These are phyloP conservation scores for Gymnothorax reevesii DNA, from an alignment of 2,797 vertebrate genomes.

Conservation along the genomic window DNA sequence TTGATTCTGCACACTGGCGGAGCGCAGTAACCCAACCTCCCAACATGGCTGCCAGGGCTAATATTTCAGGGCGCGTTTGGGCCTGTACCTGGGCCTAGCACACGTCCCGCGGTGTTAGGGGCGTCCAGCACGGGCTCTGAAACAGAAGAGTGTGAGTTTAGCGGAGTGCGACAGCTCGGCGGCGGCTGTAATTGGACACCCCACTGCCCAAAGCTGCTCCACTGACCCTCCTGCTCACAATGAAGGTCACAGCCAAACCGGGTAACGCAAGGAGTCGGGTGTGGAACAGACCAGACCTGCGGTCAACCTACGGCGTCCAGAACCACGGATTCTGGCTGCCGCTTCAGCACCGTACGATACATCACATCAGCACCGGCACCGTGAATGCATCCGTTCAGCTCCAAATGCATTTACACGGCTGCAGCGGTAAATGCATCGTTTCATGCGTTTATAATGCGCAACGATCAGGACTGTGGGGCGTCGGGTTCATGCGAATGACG, in stretches of 20 bases:
- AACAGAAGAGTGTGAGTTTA: conserved; percentile 77
- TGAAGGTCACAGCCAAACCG: not conserved
- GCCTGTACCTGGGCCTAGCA: conserved; percentile 80
- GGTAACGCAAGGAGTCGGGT: not conserved
- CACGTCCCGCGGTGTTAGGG: conserved; percentile 82
- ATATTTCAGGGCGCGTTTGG: conserved; percentile 36
- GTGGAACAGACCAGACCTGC: conserved; percentile 20
- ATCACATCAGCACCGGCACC: too few relatives aligned
- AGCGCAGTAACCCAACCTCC: conserved; percentile 41
- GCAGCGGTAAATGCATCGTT: not conserved
- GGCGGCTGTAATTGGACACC: not conserved
- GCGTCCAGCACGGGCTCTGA: conserved; percentile 81
- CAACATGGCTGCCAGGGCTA: conserved; percentile 58
- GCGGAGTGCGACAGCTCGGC: not conserved
- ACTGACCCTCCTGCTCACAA: not conserved
- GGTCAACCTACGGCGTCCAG: not conserved
- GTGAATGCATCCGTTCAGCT: too few relatives aligned
- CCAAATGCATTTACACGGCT: not conserved
- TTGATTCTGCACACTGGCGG: not conserved
- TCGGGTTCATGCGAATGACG: not conserved
- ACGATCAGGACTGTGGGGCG: not conserved
- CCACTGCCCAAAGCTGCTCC: not conserved
- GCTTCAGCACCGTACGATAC: not conserved
- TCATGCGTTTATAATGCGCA: not conserved
- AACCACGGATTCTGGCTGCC: not conserved